Base-by-base conservation (phyloP, 35 echinoderm and acorn worm genomes). In the Ophiothrix spiculata region DNA sequence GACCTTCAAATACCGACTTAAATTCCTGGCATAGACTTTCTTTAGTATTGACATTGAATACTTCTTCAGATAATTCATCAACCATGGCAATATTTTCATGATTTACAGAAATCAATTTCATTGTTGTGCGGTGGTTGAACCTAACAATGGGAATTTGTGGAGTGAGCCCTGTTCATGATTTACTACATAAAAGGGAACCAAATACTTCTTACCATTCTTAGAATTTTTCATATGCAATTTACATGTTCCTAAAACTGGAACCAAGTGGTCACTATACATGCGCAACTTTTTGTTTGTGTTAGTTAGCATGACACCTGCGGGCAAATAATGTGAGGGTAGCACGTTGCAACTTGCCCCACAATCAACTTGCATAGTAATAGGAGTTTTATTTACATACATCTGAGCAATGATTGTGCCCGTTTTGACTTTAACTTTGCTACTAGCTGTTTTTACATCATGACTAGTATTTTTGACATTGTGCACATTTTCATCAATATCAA, bases 71-170 rank as follows among this genome's bases (percentile, higher is more conserved):
- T 31, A 77, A 25, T 19, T 34, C 36, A 80, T 83, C 90, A 35
- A 15, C n/a, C 42, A 90, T 77, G 6, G 42, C 42, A 49, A 49
- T 49, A 49, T 49, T 49, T 49, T 49, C 42, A 49, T 49, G 6
- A 6, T 49, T 49, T 6, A 49, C 19, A 10, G 19, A 6, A 10
- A 49, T 49, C 42, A 49, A 19, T 10, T 91, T 74, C 83, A 87
- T 74, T 91, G 83, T 29, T 91, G 83, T 42, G 83, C 76, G 25
- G 77, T 78, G 17, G 56, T 32, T 14, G 84, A 86, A 79, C 90
- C 83, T 80, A 81, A 21, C 63, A 91, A 39, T 56, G 90, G 89
- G n/a, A n/a, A n/a, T n/a, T 56, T 31, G n/a, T 25, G 37, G 42
- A 6, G 11, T 33, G 39, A 31, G 14, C 31, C 33, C 64, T 82